Evolutionary conservation across 1,140 invertebrate genomes (phyloP).

Genomic region (Pseudomyrmex concolor): DNA sequence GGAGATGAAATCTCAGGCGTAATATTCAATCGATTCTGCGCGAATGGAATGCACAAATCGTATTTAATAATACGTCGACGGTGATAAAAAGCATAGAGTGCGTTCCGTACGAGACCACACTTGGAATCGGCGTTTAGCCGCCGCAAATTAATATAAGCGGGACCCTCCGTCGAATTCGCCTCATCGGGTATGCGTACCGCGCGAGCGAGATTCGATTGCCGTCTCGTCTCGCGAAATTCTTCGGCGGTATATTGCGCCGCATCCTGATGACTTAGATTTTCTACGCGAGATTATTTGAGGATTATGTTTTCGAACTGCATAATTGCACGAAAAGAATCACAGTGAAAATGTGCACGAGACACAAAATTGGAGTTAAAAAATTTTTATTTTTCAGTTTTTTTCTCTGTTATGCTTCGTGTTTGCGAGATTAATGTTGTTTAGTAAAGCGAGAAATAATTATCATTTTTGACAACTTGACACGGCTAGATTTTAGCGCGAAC

Average conservation of each 20-base stretch:
- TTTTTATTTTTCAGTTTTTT: too few species aligned
- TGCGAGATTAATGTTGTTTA: not conserved
- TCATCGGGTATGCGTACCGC: conserved; percentile 75
- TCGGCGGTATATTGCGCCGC: conserved; percentile 54
- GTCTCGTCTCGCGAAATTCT: conserved; percentile 68
- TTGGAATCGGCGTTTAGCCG: conserved; percentile 74
- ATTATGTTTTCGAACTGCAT: conserved; percentile 31
- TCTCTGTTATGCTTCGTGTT: not conserved
- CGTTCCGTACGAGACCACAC: conserved; percentile 72
- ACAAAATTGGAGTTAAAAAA: not conserved
- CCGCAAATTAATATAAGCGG: conserved; percentile 79
- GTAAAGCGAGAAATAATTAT: not conserved
- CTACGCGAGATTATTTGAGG: conserved; percentile 26
- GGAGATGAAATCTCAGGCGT: conserved; percentile 81
- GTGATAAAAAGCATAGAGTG: conserved; percentile 75
- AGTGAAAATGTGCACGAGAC: not conserved
- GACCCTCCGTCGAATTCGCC: conserved; percentile 49
- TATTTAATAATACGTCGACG: conserved; percentile 83
- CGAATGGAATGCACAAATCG: conserved; percentile 81
- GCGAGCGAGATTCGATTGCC: conserved; percentile 72
- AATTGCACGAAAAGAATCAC: not conserved
- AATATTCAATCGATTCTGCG: conserved; percentile 81
- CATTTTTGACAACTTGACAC: not conserved
- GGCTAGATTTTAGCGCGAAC: not conserved
- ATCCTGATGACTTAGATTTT: conserved; percentile 67